Evolutionary conservation across 2,113 vertebrate species (phyloP).

Genomic region (Bagarius yarrelli): DNA sequence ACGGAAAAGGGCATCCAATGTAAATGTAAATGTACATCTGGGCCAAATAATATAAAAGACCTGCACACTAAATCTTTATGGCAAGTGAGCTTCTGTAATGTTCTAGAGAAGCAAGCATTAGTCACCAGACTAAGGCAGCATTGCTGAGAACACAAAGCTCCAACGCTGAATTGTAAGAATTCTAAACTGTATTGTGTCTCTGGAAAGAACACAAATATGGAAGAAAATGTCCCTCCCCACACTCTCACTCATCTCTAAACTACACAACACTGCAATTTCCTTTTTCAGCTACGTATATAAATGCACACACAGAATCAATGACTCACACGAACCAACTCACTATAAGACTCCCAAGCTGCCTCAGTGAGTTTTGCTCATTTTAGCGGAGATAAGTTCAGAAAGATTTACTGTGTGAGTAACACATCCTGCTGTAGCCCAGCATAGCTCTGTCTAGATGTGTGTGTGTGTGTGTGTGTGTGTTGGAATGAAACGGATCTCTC

Average conservation of each 20-base stretch:
- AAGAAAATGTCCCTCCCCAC: conserved; percentile 18
- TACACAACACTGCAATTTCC: conserved; percentile 25
- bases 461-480: conserved; percentile 8
- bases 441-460: background rate
- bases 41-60: background rate
- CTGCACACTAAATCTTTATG: background rate
- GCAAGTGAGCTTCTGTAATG: background rate
- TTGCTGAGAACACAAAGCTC: conserved; percentile 51
- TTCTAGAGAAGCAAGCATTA: background rate
- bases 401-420: conserved; percentile 9
- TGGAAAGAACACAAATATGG: conserved; percentile 11
- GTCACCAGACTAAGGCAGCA: conserved; percentile 32
- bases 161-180: conserved; percentile 62
- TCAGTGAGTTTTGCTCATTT: conserved; percentile 11
- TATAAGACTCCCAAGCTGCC: conserved; percentile 4
- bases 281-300: conserved; percentile 2
- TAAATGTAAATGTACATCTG: background rate
- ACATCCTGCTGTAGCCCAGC: conserved; percentile 18
- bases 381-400: conserved; percentile 18
- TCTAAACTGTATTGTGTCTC: conserved; percentile 46
- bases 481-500: conserved; percentile 25
- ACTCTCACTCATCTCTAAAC: conserved; percentile 13
- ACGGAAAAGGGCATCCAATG: too few species aligned
- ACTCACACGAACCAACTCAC: background rate
- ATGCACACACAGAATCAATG: conserved; percentile 27